Evolutionary conservation across 2,113 vertebrate species (phyloP).

Genomic region (Prunella himalayana): DNA sequence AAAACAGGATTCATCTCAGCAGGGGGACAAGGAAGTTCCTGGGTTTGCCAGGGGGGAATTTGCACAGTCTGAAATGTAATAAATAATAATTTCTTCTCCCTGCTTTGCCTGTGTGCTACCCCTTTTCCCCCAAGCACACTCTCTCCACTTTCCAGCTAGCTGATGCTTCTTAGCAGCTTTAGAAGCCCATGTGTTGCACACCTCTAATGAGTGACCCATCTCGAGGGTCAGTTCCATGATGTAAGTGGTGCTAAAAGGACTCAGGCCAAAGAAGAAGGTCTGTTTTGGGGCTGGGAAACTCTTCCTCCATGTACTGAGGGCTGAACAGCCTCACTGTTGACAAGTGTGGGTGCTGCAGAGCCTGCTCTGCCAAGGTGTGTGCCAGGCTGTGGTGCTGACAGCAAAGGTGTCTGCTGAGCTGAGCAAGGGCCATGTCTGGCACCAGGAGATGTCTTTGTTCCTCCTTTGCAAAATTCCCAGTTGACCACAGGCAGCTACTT

Average conservation of each 20-base stretch:
- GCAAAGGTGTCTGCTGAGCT: neutral
- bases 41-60: neutral
- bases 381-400: neutral
- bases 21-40: neutral
- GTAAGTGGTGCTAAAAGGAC: neutral
- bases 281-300: neutral
- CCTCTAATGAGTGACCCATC: neutral
- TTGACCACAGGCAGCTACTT: neutral
- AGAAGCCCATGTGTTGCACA: neutral
- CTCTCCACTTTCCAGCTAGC: neutral
- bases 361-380: neutral
- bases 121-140: neutral
- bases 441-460: neutral
- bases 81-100: neutral
- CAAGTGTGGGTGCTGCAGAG: neutral
- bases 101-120: neutral
- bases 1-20: neutral
- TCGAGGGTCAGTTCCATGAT: neutral
- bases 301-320: neutral
- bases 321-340: neutral
- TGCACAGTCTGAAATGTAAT: neutral
- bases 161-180: neutral
- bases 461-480: neutral
- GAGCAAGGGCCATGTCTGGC: neutral
- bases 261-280: neutral